Base-by-base conservation (phyloP, 1,140 invertebrate species). In the Holotrichia oblita region DNA sequence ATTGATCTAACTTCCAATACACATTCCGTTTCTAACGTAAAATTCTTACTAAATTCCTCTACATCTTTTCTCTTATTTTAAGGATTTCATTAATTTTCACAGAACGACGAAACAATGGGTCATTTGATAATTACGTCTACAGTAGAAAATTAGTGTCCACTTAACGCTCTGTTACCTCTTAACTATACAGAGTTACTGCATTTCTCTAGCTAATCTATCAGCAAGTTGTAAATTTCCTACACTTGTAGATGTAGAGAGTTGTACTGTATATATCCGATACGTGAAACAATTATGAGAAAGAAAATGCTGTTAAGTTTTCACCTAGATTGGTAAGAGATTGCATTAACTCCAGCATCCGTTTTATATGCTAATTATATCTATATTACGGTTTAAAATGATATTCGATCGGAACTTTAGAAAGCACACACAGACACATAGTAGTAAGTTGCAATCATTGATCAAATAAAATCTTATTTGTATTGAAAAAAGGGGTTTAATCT, bases 291-390 rank as follows among this genome's bases (percentile, higher is more conserved):
- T 55, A 55, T 55, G 48, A 55, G 48, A 55, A n/a, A 55, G 48
- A 55, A 55, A 55, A 55, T 55, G n/a, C 48, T 55, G 48, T n/a
- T 55, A 55, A 7, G n/a, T 55, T 55, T 55, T 55, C 48, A 55
- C 48, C 48, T 55, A 55, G 48, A 55, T 55, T 17, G 48, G 48
- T 34, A 34, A 34, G 27, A 34, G 27, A 34, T 34, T 34, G 27
- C n/a, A 55, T 55, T 55, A 6, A 3, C n/a, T 17, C 14, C 44
- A 9, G 10, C 2, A 48, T 48, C 44, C 44, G 44, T 48, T 48
- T 48, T n/a, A 48, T 10, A 48, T 48, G 44, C 48, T 34, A 34
- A 34, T 34, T 34, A 4, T 34, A 34, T 34, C 27, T 34, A 34
- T 34, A 4, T 34, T 34, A 34, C 27, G 27, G 27, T 34, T n/a